Evolutionary conservation across 2,797 vertebrate genomes (phyloP).

Genomic region (Anguilla anguilla): DNA sequence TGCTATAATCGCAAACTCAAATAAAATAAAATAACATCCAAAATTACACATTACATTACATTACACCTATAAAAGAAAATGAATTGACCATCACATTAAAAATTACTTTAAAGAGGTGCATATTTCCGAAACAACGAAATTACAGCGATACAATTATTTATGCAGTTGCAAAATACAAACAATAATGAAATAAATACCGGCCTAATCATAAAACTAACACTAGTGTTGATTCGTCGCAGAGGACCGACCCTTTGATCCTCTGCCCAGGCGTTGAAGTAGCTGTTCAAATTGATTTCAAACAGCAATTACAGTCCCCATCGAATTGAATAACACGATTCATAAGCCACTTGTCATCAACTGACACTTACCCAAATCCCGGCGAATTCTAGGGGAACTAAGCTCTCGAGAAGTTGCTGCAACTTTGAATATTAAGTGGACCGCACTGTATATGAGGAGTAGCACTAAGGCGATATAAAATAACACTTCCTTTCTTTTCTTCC

Average conservation of each 20-base stretch:
- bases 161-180: neutral
- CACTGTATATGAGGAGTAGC: slow-evolving; percentile 67
- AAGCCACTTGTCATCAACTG: neutral
- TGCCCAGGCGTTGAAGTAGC: neutral
- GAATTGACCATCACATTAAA: neutral
- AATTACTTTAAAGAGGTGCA: neutral
- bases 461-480: slow-evolving; percentile 69
- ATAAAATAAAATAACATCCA: neutral
- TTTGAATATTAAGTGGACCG: slow-evolving; percentile 63
- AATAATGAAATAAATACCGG: neutral
- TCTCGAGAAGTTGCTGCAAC: slow-evolving; percentile 47
- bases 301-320: neutral
- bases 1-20: neutral
- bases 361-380: slow-evolving; percentile 70
- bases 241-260: neutral
- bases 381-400: slow-evolving; percentile 51
- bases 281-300: slow-evolving; percentile 17
- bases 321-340: neutral
- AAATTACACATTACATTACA: too few species aligned
- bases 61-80: neutral
- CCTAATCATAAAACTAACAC: slow-evolving; percentile 25
- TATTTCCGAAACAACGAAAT: neutral
- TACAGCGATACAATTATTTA: neutral
- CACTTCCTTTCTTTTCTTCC: slow-evolving; percentile 62
- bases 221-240: slow-evolving; percentile 38